phyloP scores from a whole-genome alignment of 2,113 vertebrate species.

The Pygoscelis antarcticus region DNA sequence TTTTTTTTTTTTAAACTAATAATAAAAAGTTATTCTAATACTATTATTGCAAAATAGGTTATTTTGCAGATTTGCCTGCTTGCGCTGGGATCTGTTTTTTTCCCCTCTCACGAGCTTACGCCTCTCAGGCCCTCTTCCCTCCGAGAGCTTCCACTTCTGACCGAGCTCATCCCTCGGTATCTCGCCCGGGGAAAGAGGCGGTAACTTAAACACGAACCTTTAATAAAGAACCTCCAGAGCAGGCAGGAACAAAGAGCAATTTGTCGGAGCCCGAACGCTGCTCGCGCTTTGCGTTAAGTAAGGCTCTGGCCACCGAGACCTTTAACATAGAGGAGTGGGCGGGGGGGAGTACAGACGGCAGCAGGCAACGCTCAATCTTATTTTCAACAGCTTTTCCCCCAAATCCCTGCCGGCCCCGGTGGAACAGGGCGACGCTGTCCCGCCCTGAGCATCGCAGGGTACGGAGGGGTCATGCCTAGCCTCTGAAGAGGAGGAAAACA shows the following conservation, averaged over 20 bases:
- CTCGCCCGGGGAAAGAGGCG: background rate
- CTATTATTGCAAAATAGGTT: rapidly evolving
- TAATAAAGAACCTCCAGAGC: background rate
- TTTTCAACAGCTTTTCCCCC: background rate
- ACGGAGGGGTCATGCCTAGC: too few species aligned
- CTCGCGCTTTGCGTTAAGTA: background rate
- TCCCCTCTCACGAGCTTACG: background rate
- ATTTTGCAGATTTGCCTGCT: background rate
- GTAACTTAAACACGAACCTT: background rate
- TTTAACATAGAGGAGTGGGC: background rate
- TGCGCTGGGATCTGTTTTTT: background rate
- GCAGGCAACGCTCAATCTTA: background rate
- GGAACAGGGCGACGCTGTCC: background rate
- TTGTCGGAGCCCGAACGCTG: background rate
- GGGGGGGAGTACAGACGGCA: background rate
- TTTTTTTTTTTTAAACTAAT: too few species aligned
- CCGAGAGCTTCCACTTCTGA: background rate
- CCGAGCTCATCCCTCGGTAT: background rate
- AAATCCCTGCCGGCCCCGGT: background rate
- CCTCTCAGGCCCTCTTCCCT: background rate
- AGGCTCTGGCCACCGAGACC: background rate
- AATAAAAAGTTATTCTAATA: too few species aligned
- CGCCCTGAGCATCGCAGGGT: background rate
- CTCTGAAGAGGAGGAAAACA: background rate
- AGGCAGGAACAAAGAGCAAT: background rate